Evolutionary conservation across 2,888 invertebrate genomes (phyloP), one percentile per base, ranked within the genome.

Genomic region (Xylota sylvarum): DNA sequence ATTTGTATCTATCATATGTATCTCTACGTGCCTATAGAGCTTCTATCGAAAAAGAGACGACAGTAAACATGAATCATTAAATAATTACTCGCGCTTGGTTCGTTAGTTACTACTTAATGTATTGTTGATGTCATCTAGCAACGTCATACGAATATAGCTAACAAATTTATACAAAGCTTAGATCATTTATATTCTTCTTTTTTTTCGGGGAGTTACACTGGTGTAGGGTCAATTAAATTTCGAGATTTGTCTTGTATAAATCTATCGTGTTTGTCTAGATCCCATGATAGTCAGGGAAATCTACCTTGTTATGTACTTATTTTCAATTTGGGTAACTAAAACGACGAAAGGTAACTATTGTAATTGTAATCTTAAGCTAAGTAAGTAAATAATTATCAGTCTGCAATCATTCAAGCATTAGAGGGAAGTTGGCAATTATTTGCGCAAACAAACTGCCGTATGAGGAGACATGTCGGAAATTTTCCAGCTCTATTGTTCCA

Each of bases 391-490:
- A 80, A 72, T 62, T 78, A 62, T 67, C 65, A 50, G 84, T 56
- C 56, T 12, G 62, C 50, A 80, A 55, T 74, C 50, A 56, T 70
- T 79, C 55, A 12, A 70, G 74, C 84, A 69, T 84, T 79, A 74
- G 64, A 56, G 62, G 84, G 79, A 84, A 84, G 84, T 77, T 60
- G 43, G 65, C 70, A 80, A 80, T 85, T 80, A 70, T 85, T 85
- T 76, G 70, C 70, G 84, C 76, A 85, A 76, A 80, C 70, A 70
- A 74, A 27, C 37, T 23, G 27, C 35, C 43, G 7, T 9, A 70
- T 58, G 32, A 23, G 35, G 62, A 58, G 58, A 43, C 9, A 14
- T 23, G 64, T 48, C 55, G 73, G 73, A 79, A 79, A 84, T 65
- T 85, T 80, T 64, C 55, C 73, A 48, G 50, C 50, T 23, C 23